Evolutionary conservation across 2,113 vertebrate genomes (phyloP).

Genomic region (Monopterus albus): DNA sequence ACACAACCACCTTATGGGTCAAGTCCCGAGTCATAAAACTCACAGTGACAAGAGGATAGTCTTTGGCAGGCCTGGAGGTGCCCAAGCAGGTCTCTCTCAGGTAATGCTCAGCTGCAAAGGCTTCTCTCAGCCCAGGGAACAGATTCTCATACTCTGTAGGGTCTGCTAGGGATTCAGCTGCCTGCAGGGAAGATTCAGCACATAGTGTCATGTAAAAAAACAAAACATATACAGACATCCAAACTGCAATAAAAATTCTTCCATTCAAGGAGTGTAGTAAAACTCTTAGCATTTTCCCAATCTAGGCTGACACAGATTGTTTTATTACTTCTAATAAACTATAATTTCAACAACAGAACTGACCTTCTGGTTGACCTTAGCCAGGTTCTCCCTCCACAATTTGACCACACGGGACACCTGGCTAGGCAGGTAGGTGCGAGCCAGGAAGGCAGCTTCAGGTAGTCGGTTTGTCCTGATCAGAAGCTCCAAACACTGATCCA

Average conservation of each 20-base stretch:
- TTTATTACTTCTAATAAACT: background rate
- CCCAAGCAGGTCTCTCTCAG: slow-evolving; percentile 85
- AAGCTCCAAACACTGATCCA: slow-evolving; percentile 96
- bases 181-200: slow-evolving; percentile 68
- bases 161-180: slow-evolving; percentile 96
- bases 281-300: no score
- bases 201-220: background rate
- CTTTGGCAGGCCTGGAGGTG: slow-evolving; percentile 86
- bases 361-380: slow-evolving; percentile 94
- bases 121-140: slow-evolving; percentile 95
- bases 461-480: slow-evolving; percentile 94
- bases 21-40: slow-evolving; percentile 44
- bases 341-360: background rate
- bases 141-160: slow-evolving; percentile 98
- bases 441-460: slow-evolving; percentile 96
- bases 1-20: background rate
- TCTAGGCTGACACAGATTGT: background rate
- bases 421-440: slow-evolving; percentile 96
- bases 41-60: slow-evolving; percentile 94
- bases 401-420: slow-evolving; percentile 98
- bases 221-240: background rate
- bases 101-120: slow-evolving; percentile 92
- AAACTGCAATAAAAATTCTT: no score
- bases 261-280: no score
- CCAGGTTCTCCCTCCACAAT: slow-evolving; percentile 93